Percentiles rank a stretch among this genome's conserved stretches.
Conservation (phyloP, 2,113 vertebrate species). For the Erythrolamprus reginae region DNA sequence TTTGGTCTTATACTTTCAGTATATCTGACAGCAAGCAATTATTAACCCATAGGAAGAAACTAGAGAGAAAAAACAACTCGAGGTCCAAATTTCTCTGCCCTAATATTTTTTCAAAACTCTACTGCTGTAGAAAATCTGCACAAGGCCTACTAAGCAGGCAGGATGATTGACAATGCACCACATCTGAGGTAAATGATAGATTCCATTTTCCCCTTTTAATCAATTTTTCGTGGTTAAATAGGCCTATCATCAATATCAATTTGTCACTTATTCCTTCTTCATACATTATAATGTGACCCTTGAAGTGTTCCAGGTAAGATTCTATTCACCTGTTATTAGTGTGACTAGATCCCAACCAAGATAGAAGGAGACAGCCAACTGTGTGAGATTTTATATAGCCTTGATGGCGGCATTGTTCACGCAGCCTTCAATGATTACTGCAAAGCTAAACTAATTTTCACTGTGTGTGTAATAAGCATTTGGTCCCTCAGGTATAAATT, state of each 20-base stretch:
- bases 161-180: neutral
- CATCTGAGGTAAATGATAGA: neutral
- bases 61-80: neutral
- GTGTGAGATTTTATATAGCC: neutral
- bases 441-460: constrained; percentile 29
- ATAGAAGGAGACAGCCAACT: constrained; percentile 30
- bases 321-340: neutral
- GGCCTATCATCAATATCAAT: neutral
- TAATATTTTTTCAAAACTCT: neutral
- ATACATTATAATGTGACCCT: neutral
- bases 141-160: constrained; percentile 6
- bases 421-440: constrained; percentile 22
- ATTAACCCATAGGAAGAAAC: neutral
- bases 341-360: constrained; percentile 30
- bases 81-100: neutral
- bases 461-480: constrained; percentile 19
- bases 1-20: constrained; percentile 24
- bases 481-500: constrained; percentile 35
- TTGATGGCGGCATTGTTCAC: constrained; percentile 30
- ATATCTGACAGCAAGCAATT: neutral
- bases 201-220: neutral
- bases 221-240: neutral
- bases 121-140: neutral
- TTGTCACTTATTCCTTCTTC: neutral
- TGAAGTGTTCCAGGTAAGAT: neutral